Evolutionary conservation across 2,797 vertebrate genomes (phyloP).

Genomic region (Enteromius argenteus): DNA sequence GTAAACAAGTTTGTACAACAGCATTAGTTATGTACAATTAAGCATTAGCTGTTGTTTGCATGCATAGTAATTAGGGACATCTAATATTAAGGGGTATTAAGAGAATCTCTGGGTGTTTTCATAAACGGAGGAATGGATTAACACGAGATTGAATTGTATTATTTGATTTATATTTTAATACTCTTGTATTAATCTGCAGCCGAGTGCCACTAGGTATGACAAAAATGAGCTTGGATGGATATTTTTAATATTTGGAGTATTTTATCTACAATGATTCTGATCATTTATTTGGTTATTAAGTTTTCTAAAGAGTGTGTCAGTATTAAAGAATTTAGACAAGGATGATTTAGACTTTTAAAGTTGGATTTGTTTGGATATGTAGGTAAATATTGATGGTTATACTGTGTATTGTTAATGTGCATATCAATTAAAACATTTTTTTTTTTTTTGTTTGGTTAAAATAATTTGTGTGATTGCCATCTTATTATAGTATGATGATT

Average conservation of each 20-base stretch:
- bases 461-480: neutral
- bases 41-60: conserved; percentile 6
- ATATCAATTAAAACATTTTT: neutral
- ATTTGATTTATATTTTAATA: conserved; percentile 1
- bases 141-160: neutral
- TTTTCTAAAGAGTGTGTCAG: neutral
- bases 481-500: neutral
- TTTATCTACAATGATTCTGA: neutral
- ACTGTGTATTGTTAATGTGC: neutral
- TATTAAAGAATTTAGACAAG: neutral
- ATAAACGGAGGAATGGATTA: neutral
- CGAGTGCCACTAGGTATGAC: neutral
- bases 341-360: neutral
- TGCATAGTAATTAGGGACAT: neutral
- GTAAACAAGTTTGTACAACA: neutral
- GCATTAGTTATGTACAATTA: neutral
- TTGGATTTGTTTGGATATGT: neutral
- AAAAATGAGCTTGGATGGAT: neutral
- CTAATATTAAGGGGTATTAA: conserved; percentile 6
- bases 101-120: conserved; percentile 10
- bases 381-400: neutral
- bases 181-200: neutral
- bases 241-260: neutral
- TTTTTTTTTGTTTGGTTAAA: neutral
- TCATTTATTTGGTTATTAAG: neutral